Evolutionary conservation across 2,113 vertebrate species (phyloP).

Genomic region (Halcyon senegalensis): DNA sequence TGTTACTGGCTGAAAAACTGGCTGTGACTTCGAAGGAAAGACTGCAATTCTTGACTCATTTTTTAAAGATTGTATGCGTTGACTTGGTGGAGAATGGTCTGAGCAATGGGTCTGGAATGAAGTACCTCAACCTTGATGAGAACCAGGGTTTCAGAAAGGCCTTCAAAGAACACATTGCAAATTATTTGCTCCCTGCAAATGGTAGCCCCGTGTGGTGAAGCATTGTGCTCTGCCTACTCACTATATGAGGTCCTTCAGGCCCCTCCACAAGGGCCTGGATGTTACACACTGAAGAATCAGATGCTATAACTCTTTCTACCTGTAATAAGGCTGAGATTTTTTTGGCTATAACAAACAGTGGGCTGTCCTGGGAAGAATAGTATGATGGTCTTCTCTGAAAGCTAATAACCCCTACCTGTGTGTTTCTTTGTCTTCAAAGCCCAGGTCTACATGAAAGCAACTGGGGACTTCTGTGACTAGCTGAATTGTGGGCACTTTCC

Average conservation of each 20-base stretch:
- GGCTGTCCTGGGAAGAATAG: neutral
- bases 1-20: neutral
- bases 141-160: neutral
- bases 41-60: neutral
- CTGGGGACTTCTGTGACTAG: neutral
- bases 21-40: neutral
- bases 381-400: neutral
- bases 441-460: neutral
- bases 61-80: neutral
- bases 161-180: rapidly evolving
- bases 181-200: neutral
- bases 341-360: neutral
- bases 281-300: neutral
- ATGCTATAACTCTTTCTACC: neutral
- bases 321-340: neutral
- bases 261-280: neutral
- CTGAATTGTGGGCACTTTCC: neutral
- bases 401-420: neutral
- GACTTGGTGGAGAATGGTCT: neutral
- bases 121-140: neutral
- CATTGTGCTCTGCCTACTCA: neutral
- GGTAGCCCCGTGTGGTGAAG: neutral
- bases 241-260: neutral
- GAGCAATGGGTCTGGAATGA: neutral
- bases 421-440: neutral